These are phyloP conservation scores for Chrysochloris asiatica DNA, from an alignment of 2,113 vertebrate species.

Conservation along the genomic window DNA sequence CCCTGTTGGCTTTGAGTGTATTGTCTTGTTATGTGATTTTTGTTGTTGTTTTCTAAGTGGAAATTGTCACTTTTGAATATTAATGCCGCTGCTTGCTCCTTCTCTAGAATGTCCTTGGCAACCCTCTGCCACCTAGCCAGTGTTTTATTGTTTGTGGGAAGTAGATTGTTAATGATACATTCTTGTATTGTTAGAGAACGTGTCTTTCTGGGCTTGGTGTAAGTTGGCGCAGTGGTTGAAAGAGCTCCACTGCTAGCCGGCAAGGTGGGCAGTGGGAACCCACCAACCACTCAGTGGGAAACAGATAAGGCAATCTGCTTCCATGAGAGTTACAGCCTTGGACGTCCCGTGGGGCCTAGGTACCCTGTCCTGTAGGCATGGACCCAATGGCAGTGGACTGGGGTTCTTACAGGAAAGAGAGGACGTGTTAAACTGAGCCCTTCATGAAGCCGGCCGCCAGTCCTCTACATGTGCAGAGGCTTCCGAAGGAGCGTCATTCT, in stretches of 20 bases:
- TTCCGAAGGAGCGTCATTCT: too few relatives aligned
- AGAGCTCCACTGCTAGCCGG: neutral
- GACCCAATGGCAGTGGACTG: neutral
- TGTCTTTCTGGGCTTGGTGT: constrained; percentile 27
- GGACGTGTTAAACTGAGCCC: neutral
- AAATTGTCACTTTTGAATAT: constrained; percentile 57
- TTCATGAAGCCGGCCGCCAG: constrained; percentile 28
- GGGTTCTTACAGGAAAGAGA: constrained; percentile 44
- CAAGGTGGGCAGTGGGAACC: neutral
- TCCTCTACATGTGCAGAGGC: neutral
- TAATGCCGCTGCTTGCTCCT: constrained; percentile 53
- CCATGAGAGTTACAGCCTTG: neutral
- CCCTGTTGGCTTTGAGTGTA: constrained; percentile 63
- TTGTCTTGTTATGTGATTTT: constrained; percentile 50
- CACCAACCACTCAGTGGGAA: neutral
- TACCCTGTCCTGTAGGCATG: neutral
- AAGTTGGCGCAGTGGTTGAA: neutral
- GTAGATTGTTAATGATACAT: constrained; percentile 38
- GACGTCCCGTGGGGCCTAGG: neutral
- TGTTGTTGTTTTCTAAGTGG: too few relatives aligned
- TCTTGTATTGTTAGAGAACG: constrained; percentile 26
- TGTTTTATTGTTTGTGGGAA: constrained; percentile 36
- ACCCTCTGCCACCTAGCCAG: neutral
- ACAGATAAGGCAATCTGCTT: neutral
- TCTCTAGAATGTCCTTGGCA: constrained; percentile 18